Conservation (phyloP, 92 coral and sea anemone species). For the Palythoa grandiflora region DNA sequence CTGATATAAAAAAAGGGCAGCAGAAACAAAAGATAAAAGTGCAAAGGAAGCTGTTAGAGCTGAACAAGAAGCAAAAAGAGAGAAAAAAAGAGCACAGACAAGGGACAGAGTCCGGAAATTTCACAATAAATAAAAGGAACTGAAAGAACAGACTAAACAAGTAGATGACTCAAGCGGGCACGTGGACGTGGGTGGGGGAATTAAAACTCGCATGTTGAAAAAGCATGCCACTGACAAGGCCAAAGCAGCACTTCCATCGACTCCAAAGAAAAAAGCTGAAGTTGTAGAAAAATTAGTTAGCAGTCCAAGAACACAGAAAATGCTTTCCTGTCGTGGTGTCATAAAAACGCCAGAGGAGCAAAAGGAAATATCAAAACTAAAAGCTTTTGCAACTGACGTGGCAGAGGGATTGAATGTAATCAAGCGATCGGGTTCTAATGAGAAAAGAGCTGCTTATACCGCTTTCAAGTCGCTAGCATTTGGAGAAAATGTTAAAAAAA, state of each 20-base stretch:
- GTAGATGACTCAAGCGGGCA: constrained; percentile 18
- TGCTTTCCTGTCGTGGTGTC: constrained; percentile 41
- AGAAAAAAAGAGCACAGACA: constrained; percentile 25
- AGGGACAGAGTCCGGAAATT: constrained; percentile 30
- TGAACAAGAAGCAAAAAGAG: constrained; percentile 15
- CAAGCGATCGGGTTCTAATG: constrained; percentile 23
- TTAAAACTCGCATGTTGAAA: constrained; percentile 23
- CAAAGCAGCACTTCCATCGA: constrained; percentile 44
- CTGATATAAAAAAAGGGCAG: constrained; percentile 19
- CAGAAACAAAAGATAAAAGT: constrained; percentile 6
- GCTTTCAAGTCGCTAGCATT: constrained; percentile 5
- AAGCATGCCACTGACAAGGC: constrained; percentile 51
- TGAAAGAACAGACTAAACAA: constrained; percentile 9
- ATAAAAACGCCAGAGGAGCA: constrained; percentile 50
- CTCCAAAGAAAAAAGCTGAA: constrained; percentile 46
- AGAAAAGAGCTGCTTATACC: constrained; percentile 18
- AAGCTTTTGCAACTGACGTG: constrained; percentile 15
- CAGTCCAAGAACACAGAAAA: constrained; percentile 62
- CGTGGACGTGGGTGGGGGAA: background rate
- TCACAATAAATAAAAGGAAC: constrained; percentile 17
- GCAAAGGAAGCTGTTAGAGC: constrained; percentile 41
- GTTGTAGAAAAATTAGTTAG: constrained; percentile 34
- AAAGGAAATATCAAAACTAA: constrained; percentile 21
- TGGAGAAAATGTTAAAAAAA: constrained; percentile 1
- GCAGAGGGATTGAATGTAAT: constrained; percentile 8